A percentile compares a stretch with the other conserved stretches of the same genome.
phyloP scores from a whole-genome alignment of 1,140 invertebrate genomes.

The Agrilus planipennis region DNA sequence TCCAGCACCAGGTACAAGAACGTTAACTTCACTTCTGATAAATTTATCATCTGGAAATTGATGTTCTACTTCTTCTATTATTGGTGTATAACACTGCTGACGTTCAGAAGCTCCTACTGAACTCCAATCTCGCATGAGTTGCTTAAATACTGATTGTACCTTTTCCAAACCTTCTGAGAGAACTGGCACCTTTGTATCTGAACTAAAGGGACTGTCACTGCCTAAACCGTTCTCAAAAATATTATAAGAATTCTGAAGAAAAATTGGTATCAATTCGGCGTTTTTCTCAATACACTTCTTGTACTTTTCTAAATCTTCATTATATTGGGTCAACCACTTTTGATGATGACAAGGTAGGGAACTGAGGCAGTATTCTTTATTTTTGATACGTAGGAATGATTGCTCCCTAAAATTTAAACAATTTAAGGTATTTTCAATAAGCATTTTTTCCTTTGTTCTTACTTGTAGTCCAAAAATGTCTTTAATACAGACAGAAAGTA shows the following conservation, averaged over 20 bases:
- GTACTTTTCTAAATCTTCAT: conserved; percentile 59
- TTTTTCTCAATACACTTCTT: conserved; percentile 75
- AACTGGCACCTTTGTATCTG: conserved; percentile 25
- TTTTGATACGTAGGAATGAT: conserved; percentile 50
- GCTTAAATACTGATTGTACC: conserved; percentile 86
- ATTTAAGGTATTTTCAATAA: conserved; percentile 9
- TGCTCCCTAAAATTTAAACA: conserved; percentile 37
- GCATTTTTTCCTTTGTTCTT: too few species aligned
- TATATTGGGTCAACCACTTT: conserved; percentile 61
- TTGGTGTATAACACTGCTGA: conserved; percentile 78
- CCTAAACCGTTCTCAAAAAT: conserved; percentile 69
- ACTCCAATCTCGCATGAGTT: conserved; percentile 94
- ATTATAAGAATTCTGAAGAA: conserved; percentile 67
- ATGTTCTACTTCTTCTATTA: conserved; percentile 70
- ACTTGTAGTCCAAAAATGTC: conserved; percentile 75
- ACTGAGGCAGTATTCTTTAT: conserved; percentile 61
- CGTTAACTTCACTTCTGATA: conserved; percentile 46
- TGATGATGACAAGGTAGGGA: conserved; percentile 66
- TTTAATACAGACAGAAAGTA: conserved; percentile 68
- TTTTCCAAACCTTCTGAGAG: conserved; percentile 58
- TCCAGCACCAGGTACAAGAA: conserved; percentile 91
- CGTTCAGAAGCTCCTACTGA: conserved; percentile 69
- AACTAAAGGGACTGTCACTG: conserved; percentile 25
- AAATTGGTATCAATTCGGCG: conserved; percentile 68
- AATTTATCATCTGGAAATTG: conserved; percentile 54